These are phyloP conservation scores for Tineola bisselliella DNA, from an alignment of 2,888 invertebrate species.

Conservation along the genomic window DNA sequence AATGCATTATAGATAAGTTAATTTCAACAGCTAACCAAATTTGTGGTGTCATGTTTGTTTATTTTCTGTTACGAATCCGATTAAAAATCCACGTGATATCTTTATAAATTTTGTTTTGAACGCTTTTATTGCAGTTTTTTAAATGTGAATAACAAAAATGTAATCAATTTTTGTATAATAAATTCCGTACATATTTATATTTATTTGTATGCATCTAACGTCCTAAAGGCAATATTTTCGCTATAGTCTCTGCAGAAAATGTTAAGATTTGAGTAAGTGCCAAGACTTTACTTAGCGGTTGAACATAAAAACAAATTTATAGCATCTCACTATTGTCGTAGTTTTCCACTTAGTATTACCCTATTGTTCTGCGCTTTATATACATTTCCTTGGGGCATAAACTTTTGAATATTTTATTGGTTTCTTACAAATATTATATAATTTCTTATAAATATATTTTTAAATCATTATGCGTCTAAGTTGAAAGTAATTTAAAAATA, in stretches of 20 bases:
- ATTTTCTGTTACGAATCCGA: not conserved
- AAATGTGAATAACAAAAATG: too few relatives aligned
- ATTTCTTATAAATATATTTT: too few relatives aligned
- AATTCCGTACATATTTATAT: too few relatives aligned
- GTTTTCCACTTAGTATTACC: not conserved
- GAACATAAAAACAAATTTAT: constrained; percentile 11
- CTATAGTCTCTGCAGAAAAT: not conserved
- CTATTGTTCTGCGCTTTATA: not conserved
- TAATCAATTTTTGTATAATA: too few relatives aligned
- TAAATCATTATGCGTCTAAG: too few relatives aligned
- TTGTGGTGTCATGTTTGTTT: not conserved
- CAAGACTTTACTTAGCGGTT: constrained; percentile 5
- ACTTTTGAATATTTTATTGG: constrained; percentile 7
- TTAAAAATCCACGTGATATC: not conserved
- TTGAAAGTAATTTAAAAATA: too few relatives aligned
- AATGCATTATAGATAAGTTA: constrained; percentile 9
- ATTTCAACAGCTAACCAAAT: not conserved
- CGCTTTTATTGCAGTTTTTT: too few relatives aligned
- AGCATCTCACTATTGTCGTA: not conserved
- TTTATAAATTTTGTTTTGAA: too few relatives aligned
- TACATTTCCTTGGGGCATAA: not conserved
- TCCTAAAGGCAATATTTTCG: not conserved
- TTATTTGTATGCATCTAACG: too few relatives aligned
- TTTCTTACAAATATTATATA: too few relatives aligned
- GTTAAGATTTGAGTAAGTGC: constrained; percentile 4